Percentiles rank a stretch among this genome's conserved stretches.
phyloP scores from a whole-genome alignment of 2,888 invertebrate genomes.

The Euspilapteryx auroguttella region DNA sequence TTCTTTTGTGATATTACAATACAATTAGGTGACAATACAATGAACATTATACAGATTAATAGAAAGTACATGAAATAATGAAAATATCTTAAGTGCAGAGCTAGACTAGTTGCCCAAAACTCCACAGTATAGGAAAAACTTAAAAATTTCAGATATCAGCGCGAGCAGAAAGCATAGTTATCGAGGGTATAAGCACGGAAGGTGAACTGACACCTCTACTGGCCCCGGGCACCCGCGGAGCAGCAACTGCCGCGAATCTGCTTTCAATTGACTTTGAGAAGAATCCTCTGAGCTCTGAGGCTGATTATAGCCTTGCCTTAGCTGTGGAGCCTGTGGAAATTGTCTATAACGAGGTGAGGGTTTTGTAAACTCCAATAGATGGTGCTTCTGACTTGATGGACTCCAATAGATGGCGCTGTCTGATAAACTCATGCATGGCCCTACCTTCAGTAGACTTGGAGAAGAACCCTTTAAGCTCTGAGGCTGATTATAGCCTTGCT shows the following conservation, averaged over 20 bases:
- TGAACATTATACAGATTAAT: too few species aligned
- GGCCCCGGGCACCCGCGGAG: conserved; percentile 30
- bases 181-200: conserved; percentile 74
- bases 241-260: conserved; percentile 68
- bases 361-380: too few species aligned
- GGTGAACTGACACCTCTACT: conserved; percentile 73
- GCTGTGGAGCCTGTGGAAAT: conserved; percentile 75
- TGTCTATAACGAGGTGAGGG: conserved; percentile 73
- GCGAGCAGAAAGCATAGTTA: conserved; percentile 72
- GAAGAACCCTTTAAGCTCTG: conserved; percentile 65
- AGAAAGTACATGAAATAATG: too few species aligned
- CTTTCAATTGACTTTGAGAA: conserved; percentile 75
- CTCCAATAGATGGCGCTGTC: too few species aligned
- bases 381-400: too few species aligned
- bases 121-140: not conserved
- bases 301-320: conserved; percentile 68
- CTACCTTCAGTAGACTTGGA: conserved; percentile 76
- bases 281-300: conserved; percentile 65
- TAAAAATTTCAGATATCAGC: conserved; percentile 51
- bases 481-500: conserved; percentile 69
- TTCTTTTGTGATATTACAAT: too few species aligned
- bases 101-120: too few species aligned
- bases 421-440: too few species aligned
- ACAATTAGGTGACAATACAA: too few species aligned
- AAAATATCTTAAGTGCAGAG: too few species aligned